Percentiles rank a stretch among this genome's conserved stretches.
These are phyloP conservation scores for Taurulus bubalis DNA, from an alignment of 2,113 vertebrate species.

Conservation along the genomic window DNA sequence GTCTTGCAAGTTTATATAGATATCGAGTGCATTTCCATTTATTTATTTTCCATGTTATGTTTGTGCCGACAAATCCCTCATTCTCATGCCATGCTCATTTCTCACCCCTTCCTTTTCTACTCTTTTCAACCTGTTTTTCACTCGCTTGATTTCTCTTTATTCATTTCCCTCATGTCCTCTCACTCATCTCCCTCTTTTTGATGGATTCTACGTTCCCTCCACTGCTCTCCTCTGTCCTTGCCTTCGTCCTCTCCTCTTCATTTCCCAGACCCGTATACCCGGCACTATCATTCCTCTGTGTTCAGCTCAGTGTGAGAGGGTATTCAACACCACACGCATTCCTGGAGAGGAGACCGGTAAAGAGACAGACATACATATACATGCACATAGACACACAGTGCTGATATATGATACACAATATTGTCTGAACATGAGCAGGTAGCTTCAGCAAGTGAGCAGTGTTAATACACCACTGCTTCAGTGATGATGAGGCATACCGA, in stretches of 20 bases:
- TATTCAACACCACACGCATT: slow-evolving; percentile 88
- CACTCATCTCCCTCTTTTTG: background rate
- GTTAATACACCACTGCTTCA: slow-evolving; percentile 7
- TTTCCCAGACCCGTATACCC: slow-evolving; percentile 84
- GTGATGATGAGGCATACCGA: slow-evolving; percentile 27
- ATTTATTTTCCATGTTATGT: slow-evolving; percentile 11
- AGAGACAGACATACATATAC: slow-evolving; percentile 49
- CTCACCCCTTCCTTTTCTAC: slow-evolving; percentile 24
- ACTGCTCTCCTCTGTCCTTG: slow-evolving; percentile 19
- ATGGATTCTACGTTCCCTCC: slow-evolving; percentile 31
- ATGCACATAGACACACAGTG: slow-evolving; percentile 35
- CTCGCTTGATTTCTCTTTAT: slow-evolving; percentile 34
- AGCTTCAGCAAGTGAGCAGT: background rate
- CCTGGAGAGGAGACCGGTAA: slow-evolving; percentile 88
- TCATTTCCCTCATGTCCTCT: background rate
- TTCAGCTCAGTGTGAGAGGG: slow-evolving; percentile 88
- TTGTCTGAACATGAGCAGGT: background rate
- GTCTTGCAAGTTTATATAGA: slow-evolving; percentile 9
- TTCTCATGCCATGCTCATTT: slow-evolving; percentile 52
- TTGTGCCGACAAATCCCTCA: slow-evolving; percentile 52
- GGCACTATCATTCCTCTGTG: slow-evolving; percentile 87
- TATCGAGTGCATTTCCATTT: slow-evolving; percentile 9
- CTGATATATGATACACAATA: background rate
- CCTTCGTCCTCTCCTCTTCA: slow-evolving; percentile 40
- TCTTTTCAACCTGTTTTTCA: slow-evolving; percentile 21